Base-by-base conservation (phyloP, 1,140 invertebrate genomes). In the Harlomillsia oculata region DNA sequence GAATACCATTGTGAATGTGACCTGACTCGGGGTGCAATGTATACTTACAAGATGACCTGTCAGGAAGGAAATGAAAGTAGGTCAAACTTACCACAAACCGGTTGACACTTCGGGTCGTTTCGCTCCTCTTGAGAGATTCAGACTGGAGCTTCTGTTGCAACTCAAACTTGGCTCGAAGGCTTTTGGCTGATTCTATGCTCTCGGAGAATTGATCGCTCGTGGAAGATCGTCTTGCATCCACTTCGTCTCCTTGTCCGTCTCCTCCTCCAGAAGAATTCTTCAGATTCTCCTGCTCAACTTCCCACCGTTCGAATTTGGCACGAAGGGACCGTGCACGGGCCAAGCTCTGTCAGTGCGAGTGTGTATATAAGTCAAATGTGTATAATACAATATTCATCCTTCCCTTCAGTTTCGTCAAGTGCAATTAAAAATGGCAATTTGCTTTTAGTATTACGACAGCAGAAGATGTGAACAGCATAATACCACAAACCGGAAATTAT, bases 281-380 rank as follows among this genome's bases (percentile, higher is more conserved):
- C 30, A 18, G 20, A 37, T 78, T 80, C 65, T 67, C 67, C 29
- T 65, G 59, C 26, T 65, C 59, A 29, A 86, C 84, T 16, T 88
- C 82, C 87, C 91, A 91, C 64, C 85, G 81, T 72, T 96, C 92
- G 74, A 96, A 96, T 70, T 89, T 90, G 34, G 83, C 87, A 59
- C 84, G 79, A 63, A 97, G 74, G 63, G 86, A 84, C 69, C 86
- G 91, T 21, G 93, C 91, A 59, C 84, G 77, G 18, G 84, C 85
- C 13, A 87, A 78, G 57, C 80, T 83, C 68, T 84, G 80, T n/a
- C n/a, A n/a, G 34, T 26, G 29, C 14, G n/a, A n/a, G n/a, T n/a
- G n/a, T n/a, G n/a, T n/a, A n/a, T n/a, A n/a, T n/a, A n/a, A n/a
- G n/a, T n/a, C n/a, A n/a, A n/a, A n/a, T n/a, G n/a, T n/a, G n/a